Base-by-base conservation (phyloP, 2,797 vertebrate species). In the Phyllotis vaccarum region DNA sequence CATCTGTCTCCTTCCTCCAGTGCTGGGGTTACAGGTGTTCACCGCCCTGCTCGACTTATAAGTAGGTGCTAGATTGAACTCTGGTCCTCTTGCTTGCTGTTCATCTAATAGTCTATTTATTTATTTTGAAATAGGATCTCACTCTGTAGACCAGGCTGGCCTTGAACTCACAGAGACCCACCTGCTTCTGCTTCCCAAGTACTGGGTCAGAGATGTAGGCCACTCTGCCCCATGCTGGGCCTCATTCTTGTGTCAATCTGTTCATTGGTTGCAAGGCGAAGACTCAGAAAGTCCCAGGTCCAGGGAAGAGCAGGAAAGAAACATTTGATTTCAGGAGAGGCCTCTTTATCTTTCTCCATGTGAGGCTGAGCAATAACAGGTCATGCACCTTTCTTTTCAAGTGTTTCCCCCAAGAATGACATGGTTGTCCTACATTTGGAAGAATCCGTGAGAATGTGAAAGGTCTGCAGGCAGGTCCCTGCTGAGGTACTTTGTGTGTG, bases 401-500 rank as follows among this genome's bases (percentile, higher is more conserved):
- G 56, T 27, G 2, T 81, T 66, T 66, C 86, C 62, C 58, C 74
- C 37, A 56, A 74, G 12, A 76, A 76, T 6, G 78, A 34, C 43
- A 54, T 31, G 22, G 1, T 86, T 79, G 62, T 82, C 46, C 49
- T 10, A 24, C 76, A 5, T 40, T 11, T 64, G 76, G 76, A 37
- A 62, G 74, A 49, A 56, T 34, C 24, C 24, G 12, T 46, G 72
- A 56, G 54, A 37, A 70, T 1, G 4, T 62, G n/a, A 56, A 27
- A 43, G 31, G 68, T 31, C 56, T 34, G 27, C 58, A 49, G 24
- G 10, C 52, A 54, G 60, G 37, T 37, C 74, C 17, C 5, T 12
- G 9, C n/a, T 0, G 0, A 12, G 43, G 27, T 31, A 4, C 46
- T n/a, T 87, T 31, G 0, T 46, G 19, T 46, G 14, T 5, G 37